Base-by-base conservation (phyloP, 2,888 invertebrate species). In the Rotaria magnacalcarata region DNA sequence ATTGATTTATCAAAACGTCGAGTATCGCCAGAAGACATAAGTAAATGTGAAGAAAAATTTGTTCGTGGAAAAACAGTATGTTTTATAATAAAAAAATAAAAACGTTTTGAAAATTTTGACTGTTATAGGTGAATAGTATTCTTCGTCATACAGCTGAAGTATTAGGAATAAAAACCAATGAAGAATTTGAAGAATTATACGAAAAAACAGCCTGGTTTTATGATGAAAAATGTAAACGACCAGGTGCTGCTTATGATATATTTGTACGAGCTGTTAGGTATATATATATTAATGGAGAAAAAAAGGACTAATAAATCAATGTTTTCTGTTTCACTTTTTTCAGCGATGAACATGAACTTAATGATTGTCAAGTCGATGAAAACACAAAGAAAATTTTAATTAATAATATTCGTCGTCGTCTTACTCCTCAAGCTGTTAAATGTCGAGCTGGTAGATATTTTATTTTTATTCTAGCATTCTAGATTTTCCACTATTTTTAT, bases 1-100 rank as follows among this genome's bases (percentile, higher is more conserved):
- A 99, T 99, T 91, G 99, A 99, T 93, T 93, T 99, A 89, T 99
- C 98, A 88, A 99, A 99, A 92, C 94, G 99, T 91, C 94, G 99
- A 92, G 99, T 99, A 2, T 97, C 97, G 0, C 94, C 96, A 0
- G 99, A 99, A 92, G 99, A 99, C 92, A 95, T 98, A 87, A 95
- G 96, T 89, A 96, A 47, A 47, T 99, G 99, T 91, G 98, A 97
- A 89, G 98, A 99, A 91, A 94, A 98, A 89, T 99, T 96, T 92
- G 96, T 98, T 7, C 98, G 97, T 92, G 97, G 97, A 0, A 97
- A 97, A 92, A 96, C 97, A 24, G 97, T 97, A 89, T 89, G 90
- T 50, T 85, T n/a, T 34, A 34, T 34, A 34, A 34, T 34, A 34
- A 24, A 10, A 19, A 27, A 16, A 21, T 34, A 24, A 27, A 34